phyloP scores from a whole-genome alignment of 2,888 invertebrate species.

The Diaperis boleti region DNA sequence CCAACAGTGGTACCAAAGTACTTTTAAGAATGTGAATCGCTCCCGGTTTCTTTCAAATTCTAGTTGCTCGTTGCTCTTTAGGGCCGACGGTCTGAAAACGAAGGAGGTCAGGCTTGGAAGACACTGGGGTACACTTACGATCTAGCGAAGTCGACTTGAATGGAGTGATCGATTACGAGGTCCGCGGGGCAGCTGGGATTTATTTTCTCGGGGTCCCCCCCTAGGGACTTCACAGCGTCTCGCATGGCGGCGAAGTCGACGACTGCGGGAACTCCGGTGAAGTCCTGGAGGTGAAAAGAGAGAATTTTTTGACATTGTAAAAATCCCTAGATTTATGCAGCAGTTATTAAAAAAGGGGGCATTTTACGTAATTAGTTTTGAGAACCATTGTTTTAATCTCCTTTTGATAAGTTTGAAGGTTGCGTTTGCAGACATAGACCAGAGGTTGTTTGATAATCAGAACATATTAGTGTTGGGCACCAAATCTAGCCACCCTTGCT shows the following conservation, averaged over 20 bases:
- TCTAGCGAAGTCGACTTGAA: conserved; percentile 94
- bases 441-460: too few relatives aligned
- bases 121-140: conserved; percentile 67
- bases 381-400: too few relatives aligned
- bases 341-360: too few relatives aligned
- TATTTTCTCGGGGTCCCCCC: conserved; percentile 91
- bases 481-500: too few relatives aligned
- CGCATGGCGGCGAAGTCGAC: conserved; percentile 99
- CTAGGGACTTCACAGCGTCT: conserved; percentile 88
- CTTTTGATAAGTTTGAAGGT: too few relatives aligned
- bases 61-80: conserved; percentile 91
- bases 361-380: too few relatives aligned
- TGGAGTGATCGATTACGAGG: conserved; percentile 97
- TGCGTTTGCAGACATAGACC: too few relatives aligned
- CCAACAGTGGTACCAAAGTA: conserved; percentile 58
- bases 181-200: conserved; percentile 98
- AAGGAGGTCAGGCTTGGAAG: neutral
- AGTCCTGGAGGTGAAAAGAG: conserved; percentile 74
- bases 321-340: too few relatives aligned
- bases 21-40: conserved; percentile 95
- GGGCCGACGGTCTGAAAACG: conserved; percentile 79
- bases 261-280: conserved; percentile 97
- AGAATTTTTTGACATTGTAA: too few relatives aligned
- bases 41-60: conserved; percentile 97
- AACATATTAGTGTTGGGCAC: too few relatives aligned